Evolutionary conservation across 1,140 invertebrate species (phyloP), one percentile per base, ranked within the genome.

Genomic region (Zeugodacus cucurbitae): DNA sequence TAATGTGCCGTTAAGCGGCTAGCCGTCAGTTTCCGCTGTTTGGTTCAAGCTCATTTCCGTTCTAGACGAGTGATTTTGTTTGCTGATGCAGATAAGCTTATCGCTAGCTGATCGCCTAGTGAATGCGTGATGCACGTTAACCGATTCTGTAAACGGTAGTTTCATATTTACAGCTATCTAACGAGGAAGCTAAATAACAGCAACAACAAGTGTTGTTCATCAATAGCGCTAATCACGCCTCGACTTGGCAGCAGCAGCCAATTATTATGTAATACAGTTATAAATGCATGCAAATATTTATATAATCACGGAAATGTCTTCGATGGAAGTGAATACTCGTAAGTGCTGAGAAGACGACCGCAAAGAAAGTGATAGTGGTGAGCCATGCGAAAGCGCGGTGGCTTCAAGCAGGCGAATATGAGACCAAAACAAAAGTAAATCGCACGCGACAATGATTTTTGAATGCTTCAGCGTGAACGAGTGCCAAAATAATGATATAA

Each of bases 261-360:
- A 62, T 62, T n/a, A n/a, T 62, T 62, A 62, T 62, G 58, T 62
- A 62, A 62, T 62, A 62, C 58, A 62, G 10, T 70, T 70, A 32
- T 34, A 54, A 54, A 74, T 41, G 6, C 20, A 74, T 74, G 34
- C 67, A 74, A 48, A 82, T 82, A 82, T 11, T 82, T 82, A 48
- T 82, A 29, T 82, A 82, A 82, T n/a, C 74, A 82, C 74, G 74
- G 74, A 82, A 82, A 82, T 82, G 74, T 41, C 2, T 82, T 82
- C 74, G 44, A 48, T 82, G 74, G 22, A 82, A 82, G 41, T 20
- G 26, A 82, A n/a, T 54, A n/a, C n/a, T n/a, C n/a, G n/a, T n/a
- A 82, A 48, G 48, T 20, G 14, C 4, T 17, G 44, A 44, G n/a
- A 17, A 2, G 22, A 54, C 22, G 44, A 54, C 44, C 26, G 6